Evolutionary conservation across 2,888 invertebrate genomes (phyloP).

Genomic region (Hanleya hanleyi): DNA sequence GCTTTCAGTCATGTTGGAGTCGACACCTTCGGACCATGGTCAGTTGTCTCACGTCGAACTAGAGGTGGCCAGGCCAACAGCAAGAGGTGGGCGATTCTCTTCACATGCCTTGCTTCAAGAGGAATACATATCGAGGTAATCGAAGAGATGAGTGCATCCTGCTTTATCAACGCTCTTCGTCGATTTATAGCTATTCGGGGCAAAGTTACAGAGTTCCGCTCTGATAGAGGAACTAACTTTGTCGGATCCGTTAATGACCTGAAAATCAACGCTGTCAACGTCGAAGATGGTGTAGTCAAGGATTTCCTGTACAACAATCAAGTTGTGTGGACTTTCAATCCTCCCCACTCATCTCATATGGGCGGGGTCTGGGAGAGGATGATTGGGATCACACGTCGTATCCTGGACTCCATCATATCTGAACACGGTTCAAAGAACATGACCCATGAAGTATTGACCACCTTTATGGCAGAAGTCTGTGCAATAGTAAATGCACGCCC

Average conservation of each 20-base stretch:
- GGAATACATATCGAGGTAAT: slow-evolving; percentile 37
- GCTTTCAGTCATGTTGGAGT: neutral
- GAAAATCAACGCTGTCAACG: slow-evolving; percentile 7
- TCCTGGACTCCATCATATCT: neutral
- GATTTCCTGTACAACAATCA: neutral
- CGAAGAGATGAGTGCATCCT: slow-evolving; percentile 27
- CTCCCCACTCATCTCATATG: too few relatives aligned
- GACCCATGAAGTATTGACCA: neutral
- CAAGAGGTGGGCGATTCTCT: slow-evolving; percentile 37
- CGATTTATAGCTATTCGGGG: slow-evolving; percentile 31
- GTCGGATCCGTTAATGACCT: slow-evolving; percentile 22
- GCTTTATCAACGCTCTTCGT: slow-evolving; percentile 34
- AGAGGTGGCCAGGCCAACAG: slow-evolving; percentile 30
- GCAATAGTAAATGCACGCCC: slow-evolving; percentile 28
- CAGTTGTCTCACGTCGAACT: slow-evolving; percentile 21
- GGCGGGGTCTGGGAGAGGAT: slow-evolving; percentile 11
- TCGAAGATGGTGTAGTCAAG: slow-evolving; percentile 15
- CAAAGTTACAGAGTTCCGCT: slow-evolving; percentile 20
- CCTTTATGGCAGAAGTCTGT: slow-evolving; percentile 25
- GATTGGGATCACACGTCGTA: neutral
- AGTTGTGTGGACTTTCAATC: slow-evolving; percentile 7
- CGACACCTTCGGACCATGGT: slow-evolving; percentile 16
- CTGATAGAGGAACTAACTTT: slow-evolving; percentile 34
- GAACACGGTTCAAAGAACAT: neutral
- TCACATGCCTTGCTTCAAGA: slow-evolving; percentile 29